These are phyloP conservation scores for Pelodytes ibericus DNA, from an alignment of 2,797 vertebrate species.

Conservation along the genomic window DNA sequence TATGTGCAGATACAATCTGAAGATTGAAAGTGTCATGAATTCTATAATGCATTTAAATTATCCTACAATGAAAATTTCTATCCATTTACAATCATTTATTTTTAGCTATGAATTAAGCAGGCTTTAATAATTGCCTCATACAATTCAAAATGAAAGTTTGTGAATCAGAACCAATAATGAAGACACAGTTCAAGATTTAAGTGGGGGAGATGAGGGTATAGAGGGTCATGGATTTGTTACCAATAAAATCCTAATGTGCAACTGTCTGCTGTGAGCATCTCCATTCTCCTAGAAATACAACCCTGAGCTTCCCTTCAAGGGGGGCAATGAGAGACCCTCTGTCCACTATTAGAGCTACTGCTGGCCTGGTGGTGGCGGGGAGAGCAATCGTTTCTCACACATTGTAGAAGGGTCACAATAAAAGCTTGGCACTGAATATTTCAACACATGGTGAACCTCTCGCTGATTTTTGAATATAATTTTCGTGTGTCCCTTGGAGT, in stretches of 20 bases:
- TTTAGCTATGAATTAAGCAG: neutral
- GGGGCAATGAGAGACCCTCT: neutral
- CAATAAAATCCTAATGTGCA: neutral
- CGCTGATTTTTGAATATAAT: no score
- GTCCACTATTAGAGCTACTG: no score
- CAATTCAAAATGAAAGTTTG: conserved; percentile 33
- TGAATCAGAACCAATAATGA: conserved; percentile 21
- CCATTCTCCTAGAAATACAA: neutral
- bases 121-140: conserved; percentile 33
- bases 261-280: neutral
- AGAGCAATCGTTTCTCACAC: no score
- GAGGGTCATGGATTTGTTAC: no score
- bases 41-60: neutral
- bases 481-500: neutral
- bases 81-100: conserved; percentile 6
- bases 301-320: neutral
- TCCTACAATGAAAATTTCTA: neutral
- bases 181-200: neutral
- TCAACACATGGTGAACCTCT: no score
- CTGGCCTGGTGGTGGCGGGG: no score
- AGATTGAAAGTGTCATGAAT: neutral
- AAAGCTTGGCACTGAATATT: no score
- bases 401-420: no score
- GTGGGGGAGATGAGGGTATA: neutral
- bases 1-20: no score